Base-by-base conservation (phyloP, 2,888 invertebrate species). In the Latrodectus hesperus region DNA sequence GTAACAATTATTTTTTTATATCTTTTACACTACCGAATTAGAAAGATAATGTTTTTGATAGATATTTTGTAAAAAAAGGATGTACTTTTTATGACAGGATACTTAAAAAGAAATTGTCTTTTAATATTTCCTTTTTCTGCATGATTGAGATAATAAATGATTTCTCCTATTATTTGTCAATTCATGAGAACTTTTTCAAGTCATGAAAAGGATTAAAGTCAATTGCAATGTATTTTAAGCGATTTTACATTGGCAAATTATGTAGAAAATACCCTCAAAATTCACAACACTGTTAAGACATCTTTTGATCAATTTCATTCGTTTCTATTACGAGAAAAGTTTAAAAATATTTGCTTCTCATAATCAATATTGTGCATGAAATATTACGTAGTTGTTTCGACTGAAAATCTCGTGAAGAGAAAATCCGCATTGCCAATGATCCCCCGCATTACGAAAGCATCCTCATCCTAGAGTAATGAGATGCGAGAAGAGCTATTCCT, bases 391-490 rank as follows among this genome's bases (percentile, higher is more conserved):
- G n/a, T 6, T 60, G 12, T n/a, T 16, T 6, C 60, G 60, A 10
- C 12, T 16, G 60, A 65, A 64, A 60, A 16, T 22, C 11, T 51
- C 52, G 16, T 26, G 26, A 55, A 55, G 38, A 75, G 10, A 65
- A 38, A 9, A 49, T 26, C 65, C 11, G 38, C 65, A 60, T 76
- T 65, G 49, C 17, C 51, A 51, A 16, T 17, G 64, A 26, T 49
- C 51, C 64, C 10, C 51, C 68, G 14, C 75, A 60, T 38, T 60
- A 60, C 6, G 17, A 74, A 55, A 74, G 12, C 53, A 22, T 22
- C 70, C 60, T 26, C 49, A 74, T 74, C 75, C n/a, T 26, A n/a
- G 71, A 67, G 77, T 49, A n/a, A 78, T 70, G 70, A 60, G 49
- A 52, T 9, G 76, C 55, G 75, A 77, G 75, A 76, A 38, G 38